Percentiles rank a stretch among this genome's conserved stretches.
These are phyloP conservation scores for Saxidomus purpurata DNA, from an alignment of 1,140 invertebrate species.

Conservation along the genomic window DNA sequence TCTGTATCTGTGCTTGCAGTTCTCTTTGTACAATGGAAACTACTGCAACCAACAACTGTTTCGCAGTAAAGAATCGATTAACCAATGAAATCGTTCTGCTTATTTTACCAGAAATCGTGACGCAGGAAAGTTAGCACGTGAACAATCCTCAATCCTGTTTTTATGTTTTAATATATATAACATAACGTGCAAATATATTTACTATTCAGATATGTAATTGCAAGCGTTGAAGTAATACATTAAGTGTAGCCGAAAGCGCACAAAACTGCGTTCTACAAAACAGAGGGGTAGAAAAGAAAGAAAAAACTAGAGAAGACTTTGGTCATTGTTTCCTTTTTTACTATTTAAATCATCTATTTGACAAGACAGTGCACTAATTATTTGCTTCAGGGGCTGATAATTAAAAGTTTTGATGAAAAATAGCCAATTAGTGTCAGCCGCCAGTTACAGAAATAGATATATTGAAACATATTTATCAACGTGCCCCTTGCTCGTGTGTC, in stretches of 20 bases:
- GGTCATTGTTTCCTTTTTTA: neutral
- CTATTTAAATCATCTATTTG: neutral
- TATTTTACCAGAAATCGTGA: neutral
- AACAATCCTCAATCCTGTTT: neutral
- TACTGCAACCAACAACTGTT: too few relatives aligned
- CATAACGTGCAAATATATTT: too few relatives aligned
- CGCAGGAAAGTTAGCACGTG: neutral
- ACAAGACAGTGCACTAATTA: neutral
- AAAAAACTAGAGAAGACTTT: too few relatives aligned
- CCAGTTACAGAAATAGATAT: constrained; percentile 1
- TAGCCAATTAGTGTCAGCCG: constrained; percentile 14
- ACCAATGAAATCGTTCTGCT: neutral
- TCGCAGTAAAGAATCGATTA: too few relatives aligned
- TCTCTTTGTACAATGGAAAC: too few relatives aligned
- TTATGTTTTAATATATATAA: too few relatives aligned
- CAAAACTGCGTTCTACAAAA: neutral
- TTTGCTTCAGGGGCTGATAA: neutral
- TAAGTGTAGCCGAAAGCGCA: neutral
- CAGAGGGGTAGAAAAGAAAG: too few relatives aligned
- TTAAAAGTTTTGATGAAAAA: constrained; percentile 36
- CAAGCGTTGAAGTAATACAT: too few relatives aligned
- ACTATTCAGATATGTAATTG: too few relatives aligned
- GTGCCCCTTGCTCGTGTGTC: neutral
- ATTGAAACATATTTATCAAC: constrained; percentile 38
- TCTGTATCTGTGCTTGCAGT: too few relatives aligned